A percentile compares a stretch with the other conserved stretches of the same genome.
Evolutionary conservation across 1,140 invertebrate species (phyloP).

Genomic region (Drosophila watanabei): DNA sequence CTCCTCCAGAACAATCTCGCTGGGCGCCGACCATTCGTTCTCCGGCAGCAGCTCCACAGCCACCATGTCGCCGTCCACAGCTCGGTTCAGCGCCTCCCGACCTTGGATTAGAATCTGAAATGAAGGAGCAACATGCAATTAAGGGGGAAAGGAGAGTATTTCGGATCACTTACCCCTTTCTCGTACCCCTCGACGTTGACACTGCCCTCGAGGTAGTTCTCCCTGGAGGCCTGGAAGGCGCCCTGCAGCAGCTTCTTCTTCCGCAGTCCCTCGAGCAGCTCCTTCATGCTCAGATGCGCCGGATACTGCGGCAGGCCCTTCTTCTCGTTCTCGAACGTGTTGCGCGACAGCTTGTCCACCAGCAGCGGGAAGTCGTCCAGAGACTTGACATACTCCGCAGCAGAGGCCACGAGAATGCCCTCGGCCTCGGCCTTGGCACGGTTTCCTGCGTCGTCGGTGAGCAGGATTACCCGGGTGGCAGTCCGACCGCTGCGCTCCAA

Average conservation of each 20-base stretch:
- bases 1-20: constrained; percentile 94
- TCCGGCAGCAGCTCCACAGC: constrained; percentile 96
- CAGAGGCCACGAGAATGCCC: constrained; percentile 89
- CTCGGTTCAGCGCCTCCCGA: constrained; percentile 94
- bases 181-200: constrained; percentile 93
- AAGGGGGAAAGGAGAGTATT: background rate
- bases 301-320: constrained; percentile 92
- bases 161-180: constrained; percentile 88
- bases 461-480: constrained; percentile 90
- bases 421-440: constrained; percentile 90
- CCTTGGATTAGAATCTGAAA: constrained; percentile 95
- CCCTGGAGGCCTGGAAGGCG: constrained; percentile 92
- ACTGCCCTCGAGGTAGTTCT: constrained; percentile 98
- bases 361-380: constrained; percentile 89
- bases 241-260: constrained; percentile 93
- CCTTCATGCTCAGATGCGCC: constrained; percentile 92
- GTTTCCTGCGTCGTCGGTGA: constrained; percentile 95
- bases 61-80: constrained; percentile 98
- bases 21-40: constrained; percentile 95
- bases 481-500: constrained; percentile 75
- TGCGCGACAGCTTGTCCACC: constrained; percentile 92
- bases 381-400: constrained; percentile 91
- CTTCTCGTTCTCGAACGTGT: constrained; percentile 88
- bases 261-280: constrained; percentile 93
- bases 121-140: background rate